These are phyloP conservation scores for Nasonia vitripennis DNA, from an alignment of 1,140 invertebrate genomes.

Conservation along the genomic window DNA sequence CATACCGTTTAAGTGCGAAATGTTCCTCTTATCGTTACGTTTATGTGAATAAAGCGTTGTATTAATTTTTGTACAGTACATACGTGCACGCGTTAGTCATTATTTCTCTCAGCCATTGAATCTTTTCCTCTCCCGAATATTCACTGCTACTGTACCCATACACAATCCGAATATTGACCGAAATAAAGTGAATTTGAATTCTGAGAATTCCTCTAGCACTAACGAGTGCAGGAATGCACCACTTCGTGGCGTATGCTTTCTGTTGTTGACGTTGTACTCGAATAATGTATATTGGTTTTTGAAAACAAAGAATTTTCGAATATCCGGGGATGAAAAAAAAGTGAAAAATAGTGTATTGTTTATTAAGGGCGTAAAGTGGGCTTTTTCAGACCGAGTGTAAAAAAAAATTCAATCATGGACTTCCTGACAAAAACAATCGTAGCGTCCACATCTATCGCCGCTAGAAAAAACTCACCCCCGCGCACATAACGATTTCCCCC, in stretches of 20 bases:
- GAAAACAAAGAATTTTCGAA: too few relatives aligned
- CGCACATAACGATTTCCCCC: neutral
- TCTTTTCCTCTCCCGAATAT: neutral
- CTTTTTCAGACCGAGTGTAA: too few relatives aligned
- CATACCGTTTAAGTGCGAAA: neutral
- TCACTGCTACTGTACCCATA: neutral
- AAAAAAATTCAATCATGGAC: too few relatives aligned
- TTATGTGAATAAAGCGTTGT: slow-evolving; percentile 3
- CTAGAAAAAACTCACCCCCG: neutral
- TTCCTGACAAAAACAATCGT: neutral
- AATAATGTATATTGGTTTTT: too few relatives aligned
- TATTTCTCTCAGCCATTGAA: too few relatives aligned
- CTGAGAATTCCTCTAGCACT: neutral
- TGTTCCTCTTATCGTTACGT: neutral
- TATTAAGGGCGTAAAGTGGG: too few relatives aligned
- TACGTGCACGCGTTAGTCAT: too few relatives aligned
- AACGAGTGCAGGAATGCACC: too few relatives aligned
- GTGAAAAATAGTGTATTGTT: too few relatives aligned
- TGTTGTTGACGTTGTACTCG: too few relatives aligned
- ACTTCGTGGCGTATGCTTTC: too few relatives aligned
- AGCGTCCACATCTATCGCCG: neutral
- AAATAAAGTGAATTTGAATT: neutral
- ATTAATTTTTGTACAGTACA: neutral
- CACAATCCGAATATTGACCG: neutral
- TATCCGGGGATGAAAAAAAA: too few relatives aligned